These are phyloP conservation scores for Hofmannophila pseudospretella DNA, from an alignment of 2,888 invertebrate genomes.

Conservation along the genomic window DNA sequence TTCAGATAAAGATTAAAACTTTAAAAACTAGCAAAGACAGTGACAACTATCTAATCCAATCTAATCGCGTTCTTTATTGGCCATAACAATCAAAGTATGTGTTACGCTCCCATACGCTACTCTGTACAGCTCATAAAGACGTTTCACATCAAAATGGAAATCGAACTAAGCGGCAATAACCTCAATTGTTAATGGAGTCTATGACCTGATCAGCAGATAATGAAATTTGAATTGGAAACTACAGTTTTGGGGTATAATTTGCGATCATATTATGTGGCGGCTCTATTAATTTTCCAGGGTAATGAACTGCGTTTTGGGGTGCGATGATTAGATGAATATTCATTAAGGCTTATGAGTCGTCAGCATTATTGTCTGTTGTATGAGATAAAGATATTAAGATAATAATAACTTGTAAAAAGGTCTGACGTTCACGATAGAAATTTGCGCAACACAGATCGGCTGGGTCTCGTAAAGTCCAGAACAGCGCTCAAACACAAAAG, in stretches of 20 bases:
- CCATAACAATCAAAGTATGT: neutral
- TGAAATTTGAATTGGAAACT: slow-evolving; percentile 9
- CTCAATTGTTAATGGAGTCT: slow-evolving; percentile 7
- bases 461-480: too few relatives aligned
- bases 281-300: slow-evolving; percentile 2
- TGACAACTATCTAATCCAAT: too few relatives aligned
- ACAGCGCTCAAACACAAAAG: too few relatives aligned
- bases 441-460: too few relatives aligned
- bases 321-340: too few relatives aligned
- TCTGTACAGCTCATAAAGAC: neutral
- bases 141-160: slow-evolving; percentile 2
- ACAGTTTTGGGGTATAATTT: slow-evolving; percentile 7
- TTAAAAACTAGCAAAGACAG: neutral
- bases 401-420: too few relatives aligned
- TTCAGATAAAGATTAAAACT: neutral
- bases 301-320: too few relatives aligned
- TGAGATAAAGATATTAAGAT: too few relatives aligned
- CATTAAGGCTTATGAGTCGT: too few relatives aligned
- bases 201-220: slow-evolving; percentile 5
- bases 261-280: neutral
- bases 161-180: slow-evolving; percentile 1
- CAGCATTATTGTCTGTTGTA: too few relatives aligned
- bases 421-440: too few relatives aligned
- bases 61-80: too few relatives aligned
- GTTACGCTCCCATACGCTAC: neutral